phyloP scores from a whole-genome alignment of 2,888 invertebrate species.

The Lacanobia oleracea region DNA sequence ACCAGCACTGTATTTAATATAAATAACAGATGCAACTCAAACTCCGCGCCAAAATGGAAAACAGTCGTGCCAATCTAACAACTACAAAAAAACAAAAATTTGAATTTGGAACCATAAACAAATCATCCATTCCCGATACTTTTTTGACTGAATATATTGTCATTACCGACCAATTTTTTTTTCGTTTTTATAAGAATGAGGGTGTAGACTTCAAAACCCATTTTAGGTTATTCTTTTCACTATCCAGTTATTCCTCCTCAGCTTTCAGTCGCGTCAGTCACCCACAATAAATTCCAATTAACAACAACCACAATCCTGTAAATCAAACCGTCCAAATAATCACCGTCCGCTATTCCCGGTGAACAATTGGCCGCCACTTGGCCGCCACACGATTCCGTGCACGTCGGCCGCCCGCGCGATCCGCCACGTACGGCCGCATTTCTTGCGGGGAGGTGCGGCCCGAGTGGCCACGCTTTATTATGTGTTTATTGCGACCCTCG shows the following conservation, averaged over 20 bases:
- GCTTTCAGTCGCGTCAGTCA: background rate
- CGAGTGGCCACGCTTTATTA: slow-evolving; percentile 74
- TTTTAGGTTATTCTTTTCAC: background rate
- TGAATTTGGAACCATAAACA: too few species aligned
- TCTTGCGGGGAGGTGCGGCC: slow-evolving; percentile 67
- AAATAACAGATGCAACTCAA: too few species aligned
- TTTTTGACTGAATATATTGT: too few species aligned
- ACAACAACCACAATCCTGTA: slow-evolving; percentile 15
- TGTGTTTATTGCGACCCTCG: slow-evolving; percentile 81
- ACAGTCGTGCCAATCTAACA: too few species aligned
- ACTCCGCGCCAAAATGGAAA: too few species aligned
- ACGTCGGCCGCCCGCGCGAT: slow-evolving; percentile 62
- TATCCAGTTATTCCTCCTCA: background rate
- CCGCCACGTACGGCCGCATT: slow-evolving; percentile 63
- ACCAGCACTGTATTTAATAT: too few species aligned
- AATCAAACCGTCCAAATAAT: slow-evolving; percentile 53
- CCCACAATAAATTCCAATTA: slow-evolving; percentile 1
- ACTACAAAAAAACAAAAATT: too few species aligned
- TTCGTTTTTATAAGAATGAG: background rate
- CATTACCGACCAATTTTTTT: too few species aligned
- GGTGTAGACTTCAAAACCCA: background rate
- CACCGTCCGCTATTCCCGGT: slow-evolving; percentile 39
- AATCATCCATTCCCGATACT: too few species aligned
- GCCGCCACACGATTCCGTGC: slow-evolving; percentile 53
- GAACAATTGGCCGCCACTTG: slow-evolving; percentile 30